Evolutionary conservation across 2,888 invertebrate species (phyloP), one percentile per base, ranked within the genome.

Genomic region (Drosophila pegasa): DNA sequence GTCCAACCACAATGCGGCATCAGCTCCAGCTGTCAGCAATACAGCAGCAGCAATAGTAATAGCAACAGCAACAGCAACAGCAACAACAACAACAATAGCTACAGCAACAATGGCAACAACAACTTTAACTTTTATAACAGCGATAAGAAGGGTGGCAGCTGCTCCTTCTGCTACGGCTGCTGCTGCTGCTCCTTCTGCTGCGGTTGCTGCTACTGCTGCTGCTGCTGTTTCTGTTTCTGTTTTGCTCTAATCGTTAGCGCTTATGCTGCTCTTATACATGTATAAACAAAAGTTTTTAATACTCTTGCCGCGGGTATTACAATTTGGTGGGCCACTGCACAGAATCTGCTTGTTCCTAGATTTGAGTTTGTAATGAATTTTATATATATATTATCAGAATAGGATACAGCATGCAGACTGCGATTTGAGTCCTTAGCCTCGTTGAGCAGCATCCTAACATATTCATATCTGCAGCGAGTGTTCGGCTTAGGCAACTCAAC

Each of bases 1-100:
- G 48, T 40, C 14, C 38, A 59, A 60, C 62, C 62, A 40, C 62
- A 62, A 59, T 48, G 51, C 37, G 38, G 38, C 47, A 51, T 45
- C 35, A 41, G 25, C 45, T 45, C 41, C 55, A 48, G 65, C 64
- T 63, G 48, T 64, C 64, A 41, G 41, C 25, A 41, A 43, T 27
- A 50, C 16, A 48, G 18, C 45, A 47, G 25, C 35, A 61, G 35
- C 35, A 55, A 3, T 12, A 51, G 25, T 10, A 40, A 4, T 18
- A 47, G 9, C 50, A 48, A 38, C 41, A 29, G 3, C 31, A 31
- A 20, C 41, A 60, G 43, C 18, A 45, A 14, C 25, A 18, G 2
- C 16, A 50, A 29, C n/a, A 50, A 31, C 41, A 9, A 40, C 22
- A 12, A 16, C 31, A 40, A 22, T 4, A 22, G 6, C 10, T 22